Base-by-base conservation (phyloP, 2,888 invertebrate species). In the Erebia aethiops region DNA sequence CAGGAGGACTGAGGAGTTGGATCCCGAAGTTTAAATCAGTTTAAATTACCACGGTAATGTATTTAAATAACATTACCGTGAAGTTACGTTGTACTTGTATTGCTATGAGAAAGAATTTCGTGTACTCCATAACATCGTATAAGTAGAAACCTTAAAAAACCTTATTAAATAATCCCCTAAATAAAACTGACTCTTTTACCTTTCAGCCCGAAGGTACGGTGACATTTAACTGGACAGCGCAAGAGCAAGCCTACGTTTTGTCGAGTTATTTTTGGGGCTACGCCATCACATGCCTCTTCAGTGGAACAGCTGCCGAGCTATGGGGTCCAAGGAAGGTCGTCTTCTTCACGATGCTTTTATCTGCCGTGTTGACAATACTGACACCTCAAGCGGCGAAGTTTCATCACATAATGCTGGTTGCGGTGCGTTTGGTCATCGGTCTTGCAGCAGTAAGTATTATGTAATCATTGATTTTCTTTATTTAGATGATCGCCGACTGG, bases 261-360 rank as follows among this genome's bases (percentile, higher is more conserved):
- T 95, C 95, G 0, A 90, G 91, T 0, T 93, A 92, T 76, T 92
- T 93, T 81, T 92, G 92, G 93, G 93, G 93, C 3, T 96, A 96
- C 80, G 94, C 95, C 69, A 84, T 95, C 62, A 95, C 95, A 1
- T 95, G 95, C 49, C 84, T 96, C 69, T 94, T 95, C 0, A 91
- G 94, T 0, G 96, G 96, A 0, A 94, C 95, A 1, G 83, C 95
- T 11, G 95, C 96, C 0, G 96, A 96, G 87, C 87, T 94, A 80
- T 95, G 95, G 83, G 96, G 96, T 0, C 93, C 95, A 0, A 88
- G 94, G 41, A 90, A 91, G 74, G 93, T 95, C 60, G 94, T 95
- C 2, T 95, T 95, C 49, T 87, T 94, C 67, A 94, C 94, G 1
- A 93, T 94, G 86, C 75, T 95, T 13, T 79, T 94, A 43, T 89